Percentiles rank a stretch among this genome's conserved stretches.
phyloP scores from a whole-genome alignment of 2,888 invertebrate genomes.

The Diaphora mendica region DNA sequence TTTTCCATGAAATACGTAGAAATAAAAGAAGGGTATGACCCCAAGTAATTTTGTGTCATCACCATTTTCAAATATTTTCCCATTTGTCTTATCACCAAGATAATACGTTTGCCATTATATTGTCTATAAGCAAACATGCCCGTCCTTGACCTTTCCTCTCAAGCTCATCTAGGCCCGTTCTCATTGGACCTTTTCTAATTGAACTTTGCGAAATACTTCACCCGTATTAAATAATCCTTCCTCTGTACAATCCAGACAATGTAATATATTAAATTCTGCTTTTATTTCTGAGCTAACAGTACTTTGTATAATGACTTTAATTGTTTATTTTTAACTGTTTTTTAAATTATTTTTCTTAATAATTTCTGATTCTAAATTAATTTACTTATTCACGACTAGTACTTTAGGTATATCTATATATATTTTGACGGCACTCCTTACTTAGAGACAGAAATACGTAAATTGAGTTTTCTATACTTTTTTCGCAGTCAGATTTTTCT shows the following conservation, averaged over 20 bases:
- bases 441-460: not conserved
- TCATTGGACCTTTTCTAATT: slow-evolving; percentile 27
- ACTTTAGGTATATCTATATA: not conserved
- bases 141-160: slow-evolving; percentile 44
- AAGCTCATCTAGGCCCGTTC: slow-evolving; percentile 40
- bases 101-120: slow-evolving; percentile 5
- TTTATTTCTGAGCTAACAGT: not conserved
- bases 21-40: too few relatives aligned
- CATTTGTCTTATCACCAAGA: slow-evolving; percentile 12
- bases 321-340: not conserved
- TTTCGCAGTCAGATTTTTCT: too few relatives aligned
- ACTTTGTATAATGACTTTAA: not conserved
- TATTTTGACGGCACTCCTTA: not conserved
- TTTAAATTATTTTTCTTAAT: not conserved
- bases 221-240: slow-evolving; percentile 30
- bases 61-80: slow-evolving; percentile 14
- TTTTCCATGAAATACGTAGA: too few relatives aligned
- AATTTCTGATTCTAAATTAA: not conserved
- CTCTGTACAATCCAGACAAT: not conserved
- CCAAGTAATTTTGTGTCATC: not conserved
- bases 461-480: not conserved
- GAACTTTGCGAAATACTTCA: slow-evolving; percentile 39
- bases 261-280: not conserved
- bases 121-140: slow-evolving; percentile 28
- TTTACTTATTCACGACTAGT: not conserved